Evolutionary conservation across 2,113 vertebrate species (phyloP).

Genomic region (Toxotes chatareus): DNA sequence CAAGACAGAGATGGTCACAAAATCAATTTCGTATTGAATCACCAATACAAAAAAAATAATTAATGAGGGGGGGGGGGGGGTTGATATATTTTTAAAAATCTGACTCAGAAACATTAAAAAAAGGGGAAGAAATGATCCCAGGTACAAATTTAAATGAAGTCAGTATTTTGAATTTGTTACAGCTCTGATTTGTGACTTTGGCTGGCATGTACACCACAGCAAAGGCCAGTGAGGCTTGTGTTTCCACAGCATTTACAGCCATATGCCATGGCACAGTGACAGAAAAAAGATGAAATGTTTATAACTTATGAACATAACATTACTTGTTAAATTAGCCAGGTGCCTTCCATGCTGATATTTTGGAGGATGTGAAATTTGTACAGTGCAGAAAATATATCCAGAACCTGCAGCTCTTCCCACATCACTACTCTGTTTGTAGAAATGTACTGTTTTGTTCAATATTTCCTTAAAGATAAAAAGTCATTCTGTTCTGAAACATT

Average conservation of each 20-base stretch:
- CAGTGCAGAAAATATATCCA: not conserved
- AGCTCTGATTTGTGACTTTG: conserved; percentile 1
- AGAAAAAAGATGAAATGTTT: not conserved
- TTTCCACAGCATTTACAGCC: not conserved
- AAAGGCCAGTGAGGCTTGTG: not conserved
- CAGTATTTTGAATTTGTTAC: not conserved
- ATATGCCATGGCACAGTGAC: not conserved
- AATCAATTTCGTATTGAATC: not conserved
- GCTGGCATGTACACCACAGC: not conserved
- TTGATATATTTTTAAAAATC: not conserved
- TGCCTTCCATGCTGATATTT: not conserved
- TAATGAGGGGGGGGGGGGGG: too few relatives aligned
- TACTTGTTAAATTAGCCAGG: not conserved
- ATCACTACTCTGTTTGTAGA: not conserved
- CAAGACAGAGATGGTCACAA: not conserved
- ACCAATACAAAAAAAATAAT: not conserved
- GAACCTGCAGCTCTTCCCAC: not conserved
- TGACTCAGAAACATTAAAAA: too few relatives aligned
- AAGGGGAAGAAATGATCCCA: too few relatives aligned
- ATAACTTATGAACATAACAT: not conserved
- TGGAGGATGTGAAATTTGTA: not conserved
- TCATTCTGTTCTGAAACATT: not conserved
- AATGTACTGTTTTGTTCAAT: not conserved
- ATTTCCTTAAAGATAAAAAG: not conserved
- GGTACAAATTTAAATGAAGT: not conserved